Evolutionary conservation across 1,140 invertebrate species (phyloP).

Genomic region (Leptinotarsa texana): DNA sequence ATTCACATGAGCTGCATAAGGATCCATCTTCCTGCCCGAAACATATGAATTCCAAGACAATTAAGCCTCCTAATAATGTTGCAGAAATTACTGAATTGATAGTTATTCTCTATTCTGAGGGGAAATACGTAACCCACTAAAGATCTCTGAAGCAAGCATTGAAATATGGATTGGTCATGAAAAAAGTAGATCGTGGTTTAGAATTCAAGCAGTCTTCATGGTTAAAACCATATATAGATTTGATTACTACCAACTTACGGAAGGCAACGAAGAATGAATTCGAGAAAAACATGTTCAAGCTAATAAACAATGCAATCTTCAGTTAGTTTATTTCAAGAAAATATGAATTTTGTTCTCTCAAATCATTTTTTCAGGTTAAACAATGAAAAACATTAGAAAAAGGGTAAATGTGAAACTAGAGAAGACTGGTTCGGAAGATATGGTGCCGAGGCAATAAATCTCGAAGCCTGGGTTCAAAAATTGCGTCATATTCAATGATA

Average conservation of each 20-base stretch:
- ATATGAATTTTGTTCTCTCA: not conserved
- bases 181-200: slow-evolving; percentile 50
- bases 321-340: slow-evolving; percentile 34
- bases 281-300: slow-evolving; percentile 58
- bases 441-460: no score
- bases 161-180: slow-evolving; percentile 47
- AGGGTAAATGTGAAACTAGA: not conserved
- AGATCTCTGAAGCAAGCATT: slow-evolving; percentile 48
- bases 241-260: slow-evolving; percentile 50
- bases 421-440: no score
- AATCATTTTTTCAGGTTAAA: not conserved
- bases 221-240: slow-evolving; percentile 52
- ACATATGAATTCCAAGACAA: slow-evolving; percentile 34
- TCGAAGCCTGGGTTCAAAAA: no score
- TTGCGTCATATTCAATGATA: no score
- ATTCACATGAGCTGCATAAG: slow-evolving; percentile 18
- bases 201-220: slow-evolving; percentile 52
- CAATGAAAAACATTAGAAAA: not conserved
- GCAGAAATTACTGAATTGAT: not conserved
- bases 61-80: slow-evolving; percentile 48
- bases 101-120: no score
- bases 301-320: slow-evolving; percentile 57
- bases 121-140: slow-evolving; percentile 44
- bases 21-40: slow-evolving; percentile 54
- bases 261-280: slow-evolving; percentile 51